Conservation (phyloP, 2,113 vertebrate genomes). For the Mola mola region DNA sequence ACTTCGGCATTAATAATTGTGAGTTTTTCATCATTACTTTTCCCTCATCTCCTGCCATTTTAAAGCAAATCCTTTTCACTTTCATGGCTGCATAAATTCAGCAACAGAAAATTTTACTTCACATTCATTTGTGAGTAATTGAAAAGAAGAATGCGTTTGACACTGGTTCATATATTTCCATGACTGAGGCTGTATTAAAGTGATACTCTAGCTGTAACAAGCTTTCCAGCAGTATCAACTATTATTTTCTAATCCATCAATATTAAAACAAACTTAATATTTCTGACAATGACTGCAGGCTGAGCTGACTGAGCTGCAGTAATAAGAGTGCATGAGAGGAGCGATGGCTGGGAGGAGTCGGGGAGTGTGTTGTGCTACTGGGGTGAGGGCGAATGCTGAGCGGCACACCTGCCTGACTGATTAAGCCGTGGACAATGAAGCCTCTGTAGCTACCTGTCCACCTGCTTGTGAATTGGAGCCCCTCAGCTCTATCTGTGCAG, state of each 20-base stretch:
- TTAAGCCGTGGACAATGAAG: conserved; percentile 73
- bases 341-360: conserved; percentile 44
- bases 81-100: conserved; percentile 9
- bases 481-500: conserved; percentile 61
- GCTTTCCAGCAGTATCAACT: conserved; percentile 39
- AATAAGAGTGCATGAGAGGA: conserved; percentile 11
- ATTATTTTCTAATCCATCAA: conserved; percentile 47
- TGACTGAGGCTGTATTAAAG: conserved; percentile 21
- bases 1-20: conserved; percentile 2
- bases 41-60: conserved; percentile 7
- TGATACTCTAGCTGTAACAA: conserved; percentile 35
- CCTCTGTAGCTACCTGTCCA: conserved; percentile 77
- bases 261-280: conserved; percentile 50
- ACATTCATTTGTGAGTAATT: conserved; percentile 26
- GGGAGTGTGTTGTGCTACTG: conserved; percentile 40
- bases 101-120: conserved; percentile 14
- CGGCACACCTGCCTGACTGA: conserved; percentile 77
- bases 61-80: neutral
- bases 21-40: neutral
- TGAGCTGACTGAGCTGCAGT: conserved; percentile 20
- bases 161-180: conserved; percentile 43
- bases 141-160: conserved; percentile 46
- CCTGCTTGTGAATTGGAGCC: conserved; percentile 73
- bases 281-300: conserved; percentile 45
- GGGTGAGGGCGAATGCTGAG: conserved; percentile 49